A percentile compares a stretch with the other conserved stretches of the same genome.
Conservation (phyloP, 1,140 invertebrate genomes). For the Conus betulinus region DNA sequence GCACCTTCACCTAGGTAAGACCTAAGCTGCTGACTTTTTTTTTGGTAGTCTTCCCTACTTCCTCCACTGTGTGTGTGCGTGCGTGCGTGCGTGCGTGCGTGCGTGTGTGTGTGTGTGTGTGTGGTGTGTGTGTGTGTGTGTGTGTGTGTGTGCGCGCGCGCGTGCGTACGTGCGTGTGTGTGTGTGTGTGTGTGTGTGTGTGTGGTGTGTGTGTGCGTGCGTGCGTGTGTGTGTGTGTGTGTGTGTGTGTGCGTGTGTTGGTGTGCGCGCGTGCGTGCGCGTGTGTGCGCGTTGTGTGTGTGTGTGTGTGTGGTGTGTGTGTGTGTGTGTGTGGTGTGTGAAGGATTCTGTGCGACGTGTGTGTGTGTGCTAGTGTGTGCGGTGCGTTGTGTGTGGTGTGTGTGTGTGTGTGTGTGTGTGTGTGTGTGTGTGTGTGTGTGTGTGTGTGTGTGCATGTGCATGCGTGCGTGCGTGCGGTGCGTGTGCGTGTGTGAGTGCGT, state of each 20-base stretch:
- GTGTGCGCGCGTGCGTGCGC: background rate
- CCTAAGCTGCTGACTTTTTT: too few species aligned
- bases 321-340: slow-evolving; percentile 1
- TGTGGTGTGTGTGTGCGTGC: too few species aligned
- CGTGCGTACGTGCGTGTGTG: background rate
- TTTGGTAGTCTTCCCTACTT: too few species aligned
- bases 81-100: too few species aligned
- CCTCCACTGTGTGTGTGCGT: too few species aligned
- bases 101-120: background rate
- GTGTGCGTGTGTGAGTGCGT: background rate
- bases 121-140: background rate
- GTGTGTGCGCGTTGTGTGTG: background rate
- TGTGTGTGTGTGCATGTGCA: too few species aligned
- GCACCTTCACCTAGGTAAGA: too few species aligned
- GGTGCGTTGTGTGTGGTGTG: background rate
- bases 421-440: slow-evolving; percentile 1
- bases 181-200: too few species aligned
- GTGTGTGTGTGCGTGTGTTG: background rate
- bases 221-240: background rate
- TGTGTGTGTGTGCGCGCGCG: background rate
- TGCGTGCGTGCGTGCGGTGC: too few species aligned
- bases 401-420: slow-evolving; percentile 6
- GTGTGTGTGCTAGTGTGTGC: background rate
- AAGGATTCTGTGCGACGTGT: too few species aligned
- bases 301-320: slow-evolving; percentile 2